Evolutionary conservation across 1,140 invertebrate species (phyloP).

Genomic region (Rhyacophila brunnea): DNA sequence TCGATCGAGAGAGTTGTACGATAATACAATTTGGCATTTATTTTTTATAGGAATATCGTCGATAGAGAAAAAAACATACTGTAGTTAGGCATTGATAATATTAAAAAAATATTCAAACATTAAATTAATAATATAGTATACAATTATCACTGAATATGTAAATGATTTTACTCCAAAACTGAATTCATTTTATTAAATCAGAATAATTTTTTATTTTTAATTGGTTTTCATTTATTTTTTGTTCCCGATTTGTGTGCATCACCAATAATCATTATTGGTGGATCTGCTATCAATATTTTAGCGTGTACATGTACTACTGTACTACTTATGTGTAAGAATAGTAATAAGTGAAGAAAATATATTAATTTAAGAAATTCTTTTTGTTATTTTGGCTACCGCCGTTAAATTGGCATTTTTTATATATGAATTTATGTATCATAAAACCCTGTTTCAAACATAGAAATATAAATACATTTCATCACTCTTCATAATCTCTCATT

Average conservation of each 20-base stretch:
- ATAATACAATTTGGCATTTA: too few relatives aligned
- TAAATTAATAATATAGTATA: too few relatives aligned
- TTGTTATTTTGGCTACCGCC: slow-evolving; percentile 20
- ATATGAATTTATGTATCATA: slow-evolving; percentile 17
- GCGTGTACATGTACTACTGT: slow-evolving; percentile 17
- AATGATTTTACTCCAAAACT: too few relatives aligned
- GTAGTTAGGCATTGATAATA: too few relatives aligned
- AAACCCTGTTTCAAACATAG: slow-evolving; percentile 22
- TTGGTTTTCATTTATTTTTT: slow-evolving; percentile 6
- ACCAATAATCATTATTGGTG: neutral
- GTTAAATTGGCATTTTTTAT: slow-evolving; percentile 22
- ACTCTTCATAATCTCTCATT: slow-evolving; percentile 2
- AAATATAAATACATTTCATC: slow-evolving; percentile 26
- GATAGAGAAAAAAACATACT: too few relatives aligned
- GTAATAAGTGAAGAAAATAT: slow-evolving; percentile 23
- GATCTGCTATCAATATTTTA: slow-evolving; percentile 2
- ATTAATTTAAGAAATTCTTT: slow-evolving; percentile 13
- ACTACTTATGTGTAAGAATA: slow-evolving; percentile 18
- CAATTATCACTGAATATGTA: too few relatives aligned
- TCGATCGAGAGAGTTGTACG: too few relatives aligned
- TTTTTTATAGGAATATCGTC: too few relatives aligned
- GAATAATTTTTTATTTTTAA: too few relatives aligned
- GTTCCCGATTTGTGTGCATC: too few relatives aligned
- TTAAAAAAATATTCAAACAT: too few relatives aligned
- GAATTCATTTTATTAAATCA: too few relatives aligned